phyloP scores from a whole-genome alignment of 2,113 vertebrate species.

The Donacobius atricapilla region DNA sequence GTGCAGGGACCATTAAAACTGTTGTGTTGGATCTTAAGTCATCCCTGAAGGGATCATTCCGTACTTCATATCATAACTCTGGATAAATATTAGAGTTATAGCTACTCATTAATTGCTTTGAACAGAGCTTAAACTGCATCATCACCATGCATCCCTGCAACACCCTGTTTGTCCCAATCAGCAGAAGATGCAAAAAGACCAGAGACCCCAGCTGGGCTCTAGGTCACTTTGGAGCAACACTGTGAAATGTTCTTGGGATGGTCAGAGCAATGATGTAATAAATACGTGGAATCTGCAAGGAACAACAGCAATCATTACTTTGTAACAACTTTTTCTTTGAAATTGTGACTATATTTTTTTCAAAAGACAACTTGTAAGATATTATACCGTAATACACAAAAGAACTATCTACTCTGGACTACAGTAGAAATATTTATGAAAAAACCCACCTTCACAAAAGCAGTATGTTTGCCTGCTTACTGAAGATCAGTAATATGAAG shows the following conservation, averaged over 20 bases:
- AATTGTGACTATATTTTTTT: slow-evolving; percentile 1
- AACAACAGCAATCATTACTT: neutral
- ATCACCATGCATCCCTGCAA: neutral
- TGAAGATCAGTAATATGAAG: neutral
- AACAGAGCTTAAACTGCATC: neutral
- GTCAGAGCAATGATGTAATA: neutral
- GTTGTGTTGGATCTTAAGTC: neutral
- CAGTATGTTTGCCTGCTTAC: neutral
- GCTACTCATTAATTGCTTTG: neutral
- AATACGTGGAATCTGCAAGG: neutral
- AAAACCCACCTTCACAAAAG: neutral
- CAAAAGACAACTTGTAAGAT: neutral
- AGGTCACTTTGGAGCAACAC: neutral
- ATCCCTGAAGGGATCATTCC: neutral
- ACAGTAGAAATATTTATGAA: neutral
- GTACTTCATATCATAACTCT: neutral
- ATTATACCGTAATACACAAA: neutral
- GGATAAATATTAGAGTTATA: neutral
- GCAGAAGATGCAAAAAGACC: neutral
- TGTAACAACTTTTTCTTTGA: neutral
- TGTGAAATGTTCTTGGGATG: neutral
- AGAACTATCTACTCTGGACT: neutral
- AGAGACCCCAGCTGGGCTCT: neutral
- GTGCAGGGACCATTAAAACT: neutral
- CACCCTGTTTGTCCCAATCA: neutral